Base-by-base conservation (phyloP, 1,140 invertebrate genomes). In the Hyposmocoma kahamanoa region DNA sequence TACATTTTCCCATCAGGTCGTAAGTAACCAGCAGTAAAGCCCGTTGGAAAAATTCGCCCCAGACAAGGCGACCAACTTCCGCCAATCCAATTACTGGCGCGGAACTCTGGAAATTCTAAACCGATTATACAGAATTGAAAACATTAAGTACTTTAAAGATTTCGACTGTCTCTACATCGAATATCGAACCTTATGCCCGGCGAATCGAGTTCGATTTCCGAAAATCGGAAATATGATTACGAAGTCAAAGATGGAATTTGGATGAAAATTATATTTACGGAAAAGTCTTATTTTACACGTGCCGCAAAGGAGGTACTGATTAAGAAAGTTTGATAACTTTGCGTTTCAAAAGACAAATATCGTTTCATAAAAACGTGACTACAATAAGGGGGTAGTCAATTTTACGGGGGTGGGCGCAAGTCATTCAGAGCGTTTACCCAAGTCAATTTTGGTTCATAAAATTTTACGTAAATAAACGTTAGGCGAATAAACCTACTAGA, bases 71-170 rank as follows among this genome's bases (percentile, higher is more conserved):
- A 21, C 38, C 67, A 69, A 72, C 67, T 72, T 65, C 60, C 61
- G 53, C 60, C 67, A 79, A 84, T 82, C 80, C 80, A 82, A 84
- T 84, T 84, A 84, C 76, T 47, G 67, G 53, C 48, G 74, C 69
- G 68, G 63, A 71, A 78, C 76, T 66, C 73, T 64, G 76, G 70
- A 84, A 84, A 84, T 82, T 77, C 81, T 84, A 84, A 84, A 84
- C 81, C 78, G 81, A 84, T 84, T 84, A 84, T 80, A 72, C 75
- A 63, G 76, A 84, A 84, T 84, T 82, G 81, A 84, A 84, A 82
- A 84, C 78, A 84, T 84, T 84, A 84, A 79, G 81, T 79, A 82
- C 78, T 79, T 73, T 65, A 75, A 65, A 66, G 66, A 77, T 77
- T 77, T 65, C 36, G 54, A 57, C 15, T 55, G 50, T 30, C 51